Evolutionary conservation across 1,140 invertebrate species (phyloP), one percentile per base, ranked within the genome.

Genomic region (Solenopsis invicta): DNA sequence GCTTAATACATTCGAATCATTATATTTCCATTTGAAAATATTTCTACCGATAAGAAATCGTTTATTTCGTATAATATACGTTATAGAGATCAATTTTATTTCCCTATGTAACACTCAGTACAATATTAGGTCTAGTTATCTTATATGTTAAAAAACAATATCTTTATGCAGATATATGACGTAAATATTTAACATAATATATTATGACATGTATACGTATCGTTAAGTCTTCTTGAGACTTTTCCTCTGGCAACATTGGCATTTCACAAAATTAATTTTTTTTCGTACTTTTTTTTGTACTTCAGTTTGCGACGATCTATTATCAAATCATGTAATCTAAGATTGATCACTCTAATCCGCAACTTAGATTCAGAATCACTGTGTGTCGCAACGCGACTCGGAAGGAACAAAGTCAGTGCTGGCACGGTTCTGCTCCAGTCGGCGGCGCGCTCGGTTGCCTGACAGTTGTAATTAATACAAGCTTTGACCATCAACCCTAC

Each of bases 381-480:
- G 85, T 16, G 37, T 50, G 66, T 54, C 29, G 41, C 56, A 87
- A 80, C 50, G 78, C 66, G 74, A 89, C 78, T 62, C 67, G 67
- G 50, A 81, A 86, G 88, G 86, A 87, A 85, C 82, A 87, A 75
- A 87, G 87, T 77, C 85, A 81, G 87, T 41, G 45, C 64, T 71
- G 69, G 86, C 76, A 76, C 87, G 87, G 82, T 92, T 89, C 85
- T 86, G 76, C 77, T 85, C 52, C 72, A 86, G 88, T 87, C 50
- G 56, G 66, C 81, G 48, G 88, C 56, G 85, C 74, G 85, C 90
- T 90, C 87, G 88, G 84, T 71, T 66, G 64, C 90, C 85, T 92
- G 92, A 91, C 92, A 91, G 91, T 90, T 90, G 91, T 93, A 93
- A 93, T 93, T 93, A 93, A 92, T 92, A 93, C 92, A 93, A 92